phyloP scores from a whole-genome alignment of 92 coral and sea anemone genomes.

The Heliopora coerulea region DNA sequence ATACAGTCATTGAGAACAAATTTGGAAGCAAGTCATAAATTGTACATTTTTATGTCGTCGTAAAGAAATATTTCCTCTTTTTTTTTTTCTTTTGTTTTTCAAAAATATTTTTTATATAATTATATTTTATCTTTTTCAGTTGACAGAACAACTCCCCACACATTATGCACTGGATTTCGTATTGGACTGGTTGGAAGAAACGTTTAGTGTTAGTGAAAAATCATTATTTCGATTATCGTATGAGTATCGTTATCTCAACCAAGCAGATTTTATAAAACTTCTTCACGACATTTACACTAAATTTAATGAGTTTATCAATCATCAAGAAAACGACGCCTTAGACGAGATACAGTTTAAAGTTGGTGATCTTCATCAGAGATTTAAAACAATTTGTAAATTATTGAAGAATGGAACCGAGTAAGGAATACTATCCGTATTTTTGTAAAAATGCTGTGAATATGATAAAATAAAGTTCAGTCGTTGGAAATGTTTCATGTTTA shows the following conservation, averaged over 20 bases:
- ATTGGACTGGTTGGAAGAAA: constrained; percentile 22
- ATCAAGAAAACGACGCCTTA: neutral
- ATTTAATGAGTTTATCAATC: constrained; percentile 13
- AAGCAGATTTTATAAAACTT: neutral
- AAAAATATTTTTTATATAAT: too few species aligned
- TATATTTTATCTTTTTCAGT: constrained; percentile 1
- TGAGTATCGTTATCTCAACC: neutral
- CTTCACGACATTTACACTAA: neutral
- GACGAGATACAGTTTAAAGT: neutral
- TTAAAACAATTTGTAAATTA: constrained; percentile 6
- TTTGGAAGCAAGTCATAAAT: too few species aligned
- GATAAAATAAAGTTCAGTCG: too few species aligned
- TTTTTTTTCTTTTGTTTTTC: too few species aligned
- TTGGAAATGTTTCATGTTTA: too few species aligned
- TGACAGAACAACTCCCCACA: constrained; percentile 10
- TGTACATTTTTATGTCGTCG: too few species aligned
- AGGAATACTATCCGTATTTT: neutral
- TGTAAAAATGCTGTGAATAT: too few species aligned
- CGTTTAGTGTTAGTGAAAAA: neutral
- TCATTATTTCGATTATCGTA: neutral
- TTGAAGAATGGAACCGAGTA: too few species aligned
- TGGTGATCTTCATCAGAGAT: constrained; percentile 21
- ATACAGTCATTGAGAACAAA: too few species aligned
- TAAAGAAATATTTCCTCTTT: too few species aligned
- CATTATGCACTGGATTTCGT: constrained; percentile 4